Evolutionary conservation across 2,888 invertebrate genomes (phyloP), one percentile per base, ranked within the genome.

Genomic region (Phragmatobia fuliginosa): DNA sequence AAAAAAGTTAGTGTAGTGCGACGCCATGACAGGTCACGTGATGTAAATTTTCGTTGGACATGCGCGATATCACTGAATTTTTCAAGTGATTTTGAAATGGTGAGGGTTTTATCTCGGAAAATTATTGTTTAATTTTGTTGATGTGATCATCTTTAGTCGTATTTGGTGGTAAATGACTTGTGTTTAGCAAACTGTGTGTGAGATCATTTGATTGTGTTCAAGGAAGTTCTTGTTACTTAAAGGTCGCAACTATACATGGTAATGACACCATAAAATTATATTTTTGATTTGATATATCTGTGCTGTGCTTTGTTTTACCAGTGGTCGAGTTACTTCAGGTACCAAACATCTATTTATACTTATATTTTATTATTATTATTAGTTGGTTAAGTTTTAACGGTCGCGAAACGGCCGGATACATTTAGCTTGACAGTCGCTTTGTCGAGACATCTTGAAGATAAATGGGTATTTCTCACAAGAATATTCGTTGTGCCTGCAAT

Each of bases 11-110:
- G 74, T 75, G n/a, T 73, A 70, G 74, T 75, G n/a, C 70, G 92
- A 94, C 94, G 94, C 94, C 94, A 94, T 95, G 94, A 95, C 94
- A 94, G 94, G 91, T 95, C 94, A 95, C 94, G 94, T 95, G 94
- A 95, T 92, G 93, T 94, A 94, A 95, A 94, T 94, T 94, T 94
- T 91, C 89, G 91, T 93, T 86, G 90, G 94, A 91, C 95, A 94
- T 94, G 94, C 94, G 94, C 94, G 91, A 83, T 88, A 85, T 86
- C 85, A 86, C 87, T 88, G 89, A 91, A 89, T 92, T 91, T 92
- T 92, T 88, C 85, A 87, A 90, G 91, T 90, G 91, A 90, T 92
- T 93, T 93, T 91, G 85, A 91, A 92, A 94, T 90, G 87, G 90
- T 91, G 88, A 89, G 87, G 89, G 79, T 84, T 88, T 87, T 88